phyloP scores from a whole-genome alignment of 2,113 vertebrate species.

The Phalacrocorax pelagicus region DNA sequence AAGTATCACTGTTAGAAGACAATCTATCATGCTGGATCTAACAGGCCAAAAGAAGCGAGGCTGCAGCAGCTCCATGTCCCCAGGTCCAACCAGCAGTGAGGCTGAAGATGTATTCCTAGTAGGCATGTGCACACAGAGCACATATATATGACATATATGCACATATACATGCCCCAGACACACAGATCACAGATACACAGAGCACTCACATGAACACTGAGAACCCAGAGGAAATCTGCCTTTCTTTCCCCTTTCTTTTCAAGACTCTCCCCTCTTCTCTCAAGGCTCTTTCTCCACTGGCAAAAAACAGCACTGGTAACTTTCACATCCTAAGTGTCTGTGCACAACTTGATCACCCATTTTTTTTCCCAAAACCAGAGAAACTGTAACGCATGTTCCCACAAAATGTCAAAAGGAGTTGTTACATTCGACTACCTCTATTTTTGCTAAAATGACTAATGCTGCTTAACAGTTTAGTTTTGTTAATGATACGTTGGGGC shows the following conservation, averaged over 20 bases:
- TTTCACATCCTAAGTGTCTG: neutral
- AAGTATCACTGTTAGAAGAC: neutral
- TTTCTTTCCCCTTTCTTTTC: neutral
- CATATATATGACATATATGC: neutral
- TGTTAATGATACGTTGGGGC: neutral
- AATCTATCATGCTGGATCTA: neutral
- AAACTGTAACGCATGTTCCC: neutral
- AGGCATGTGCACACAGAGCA: too few relatives aligned
- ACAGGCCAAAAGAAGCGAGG: neutral
- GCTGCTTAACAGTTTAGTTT: neutral
- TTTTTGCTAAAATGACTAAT: neutral
- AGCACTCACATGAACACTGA: neutral
- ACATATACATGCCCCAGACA: neutral
- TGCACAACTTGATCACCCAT: neutral
- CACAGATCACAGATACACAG: neutral
- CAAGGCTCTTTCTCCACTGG: neutral
- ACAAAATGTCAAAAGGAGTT: neutral
- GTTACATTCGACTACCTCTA: neutral
- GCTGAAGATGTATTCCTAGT: neutral
- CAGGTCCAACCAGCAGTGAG: neutral
- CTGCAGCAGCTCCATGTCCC: neutral
- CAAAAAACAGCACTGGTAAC: neutral
- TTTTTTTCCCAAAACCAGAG: neutral
- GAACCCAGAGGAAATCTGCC: neutral
- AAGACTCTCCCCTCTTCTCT: neutral